Base-by-base conservation (phyloP, 37 sponge, comb jelly and placozoan species). In the Hexactinellida sp. region DNA sequence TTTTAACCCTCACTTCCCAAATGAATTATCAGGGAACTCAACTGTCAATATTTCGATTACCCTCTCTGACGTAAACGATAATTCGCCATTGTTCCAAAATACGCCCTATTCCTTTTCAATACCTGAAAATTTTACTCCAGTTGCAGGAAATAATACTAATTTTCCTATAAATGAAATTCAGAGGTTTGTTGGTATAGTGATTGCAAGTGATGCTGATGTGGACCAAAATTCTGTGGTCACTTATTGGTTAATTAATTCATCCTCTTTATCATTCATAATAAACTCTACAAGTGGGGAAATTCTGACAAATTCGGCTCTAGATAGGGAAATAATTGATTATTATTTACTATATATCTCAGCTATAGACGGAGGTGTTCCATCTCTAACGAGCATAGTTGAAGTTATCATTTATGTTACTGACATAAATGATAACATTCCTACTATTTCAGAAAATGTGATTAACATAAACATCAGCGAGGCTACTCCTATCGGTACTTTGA, bases 131-230 rank as follows among this genome's bases (percentile, higher is more conserved):
- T 63, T 63, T 28, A 63, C 76, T 7, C 76, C 76, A 10, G 13
- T 63, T 28, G 16, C 9, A 19, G 16, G 13, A 19, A 47, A 47
- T 47, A 47, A 9, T 47, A 47, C 13, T 47, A n/a, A n/a, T n/a
- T n/a, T n/a, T n/a, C 13, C 13, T 32, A 63, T 63, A 63, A 7
- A 1, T 63, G 32, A 32, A 7, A 28, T 25, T 7, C 76, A 23
- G 76, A 63, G 76, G 30, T 28, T 63, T 63, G 34, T 88, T 39
- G 86, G 82, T 38, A 38, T 0, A 54, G 83, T 94, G 38, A 52
- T 37, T 82, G 91, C 90, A 0, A 47, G 37, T 21, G 91, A 90
- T 87, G 36, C 19, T 19, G 92, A 91, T 55, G 19, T n/a, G 23
- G 85, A n/a, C 47, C 28, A 9, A 0, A 86, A 89, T 84, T 47